Evolutionary conservation across 2,113 vertebrate species (phyloP).

Genomic region (Psettodes erumei): DNA sequence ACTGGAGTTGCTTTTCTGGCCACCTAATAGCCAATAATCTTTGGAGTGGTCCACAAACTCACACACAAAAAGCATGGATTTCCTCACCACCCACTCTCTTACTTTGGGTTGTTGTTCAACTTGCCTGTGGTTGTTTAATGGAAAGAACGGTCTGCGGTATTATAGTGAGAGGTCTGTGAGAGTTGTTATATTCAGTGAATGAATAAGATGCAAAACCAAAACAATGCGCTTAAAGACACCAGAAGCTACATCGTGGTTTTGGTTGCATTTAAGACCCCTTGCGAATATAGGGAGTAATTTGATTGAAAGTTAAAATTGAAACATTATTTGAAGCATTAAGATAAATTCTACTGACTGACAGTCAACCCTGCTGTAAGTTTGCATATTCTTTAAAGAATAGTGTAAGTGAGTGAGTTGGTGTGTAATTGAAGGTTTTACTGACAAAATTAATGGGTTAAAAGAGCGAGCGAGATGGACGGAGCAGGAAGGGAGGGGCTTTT

Average conservation of each 20-base stretch:
- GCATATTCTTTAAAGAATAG: neutral
- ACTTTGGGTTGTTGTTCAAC: neutral
- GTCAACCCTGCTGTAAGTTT: neutral
- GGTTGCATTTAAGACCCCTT: neutral
- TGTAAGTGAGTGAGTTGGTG: neutral
- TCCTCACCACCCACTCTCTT: neutral
- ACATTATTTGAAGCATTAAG: neutral
- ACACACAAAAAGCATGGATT: neutral
- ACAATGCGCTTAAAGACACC: neutral
- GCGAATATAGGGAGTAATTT: neutral
- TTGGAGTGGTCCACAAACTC: neutral
- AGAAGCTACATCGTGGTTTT: neutral
- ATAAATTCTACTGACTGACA: too few species aligned
- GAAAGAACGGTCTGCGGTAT: neutral
- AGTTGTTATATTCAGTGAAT: neutral
- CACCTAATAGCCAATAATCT: neutral
- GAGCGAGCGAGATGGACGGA: neutral
- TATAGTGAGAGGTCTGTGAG: neutral
- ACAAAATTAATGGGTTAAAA: constrained; percentile 32
- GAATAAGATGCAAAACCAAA: neutral
- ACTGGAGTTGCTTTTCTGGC: neutral
- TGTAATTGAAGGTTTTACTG: constrained; percentile 26
- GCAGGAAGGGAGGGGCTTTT: constrained; percentile 42
- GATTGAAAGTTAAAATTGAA: neutral
- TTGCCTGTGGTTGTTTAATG: neutral